A percentile compares a stretch with the other conserved stretches of the same genome.
Evolutionary conservation across 2,797 vertebrate species (phyloP).

Genomic region (Gymnodraco acuticeps): DNA sequence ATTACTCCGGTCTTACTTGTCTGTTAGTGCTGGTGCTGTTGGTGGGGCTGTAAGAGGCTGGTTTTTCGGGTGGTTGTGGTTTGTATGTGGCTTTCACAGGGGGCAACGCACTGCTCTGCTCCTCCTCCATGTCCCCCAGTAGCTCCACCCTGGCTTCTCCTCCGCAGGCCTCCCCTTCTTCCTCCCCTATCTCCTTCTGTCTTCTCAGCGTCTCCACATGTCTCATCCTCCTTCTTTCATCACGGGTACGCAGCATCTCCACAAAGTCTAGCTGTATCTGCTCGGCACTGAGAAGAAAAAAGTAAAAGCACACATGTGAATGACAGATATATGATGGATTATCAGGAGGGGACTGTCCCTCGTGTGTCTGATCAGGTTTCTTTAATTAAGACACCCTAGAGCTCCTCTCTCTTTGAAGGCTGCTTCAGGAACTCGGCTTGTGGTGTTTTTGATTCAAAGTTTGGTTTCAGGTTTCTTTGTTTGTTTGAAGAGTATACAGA

Average conservation of each 20-base stretch:
- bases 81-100: conserved; percentile 22
- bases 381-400: conserved; percentile 49
- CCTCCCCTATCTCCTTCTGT: conserved; percentile 79
- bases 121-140: conserved; percentile 46
- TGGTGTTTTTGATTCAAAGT: conserved; percentile 40
- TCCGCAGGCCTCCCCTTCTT: background rate
- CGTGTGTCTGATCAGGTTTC: conserved; percentile 54
- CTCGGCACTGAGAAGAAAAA: conserved; percentile 55
- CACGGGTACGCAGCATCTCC: conserved; percentile 80
- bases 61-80: conserved; percentile 29
- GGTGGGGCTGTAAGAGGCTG: conserved; percentile 20
- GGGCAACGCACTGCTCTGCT: conserved; percentile 16
- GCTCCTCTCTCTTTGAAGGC: conserved; percentile 62
- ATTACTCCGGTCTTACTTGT: conserved; percentile 52
- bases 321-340: conserved; percentile 15
- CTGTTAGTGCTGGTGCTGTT: conserved; percentile 19
- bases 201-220: conserved; percentile 77
- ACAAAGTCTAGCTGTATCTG: conserved; percentile 80
- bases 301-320: background rate
- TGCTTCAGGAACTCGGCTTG: conserved; percentile 35
- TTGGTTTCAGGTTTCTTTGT: conserved; percentile 37
- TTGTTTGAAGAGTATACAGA: conserved; percentile 43
- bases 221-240: conserved; percentile 80
- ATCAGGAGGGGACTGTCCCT: conserved; percentile 2
- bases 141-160: conserved; percentile 56